phyloP scores from a whole-genome alignment of 2,888 invertebrate genomes.

The Pterostichus niger region DNA sequence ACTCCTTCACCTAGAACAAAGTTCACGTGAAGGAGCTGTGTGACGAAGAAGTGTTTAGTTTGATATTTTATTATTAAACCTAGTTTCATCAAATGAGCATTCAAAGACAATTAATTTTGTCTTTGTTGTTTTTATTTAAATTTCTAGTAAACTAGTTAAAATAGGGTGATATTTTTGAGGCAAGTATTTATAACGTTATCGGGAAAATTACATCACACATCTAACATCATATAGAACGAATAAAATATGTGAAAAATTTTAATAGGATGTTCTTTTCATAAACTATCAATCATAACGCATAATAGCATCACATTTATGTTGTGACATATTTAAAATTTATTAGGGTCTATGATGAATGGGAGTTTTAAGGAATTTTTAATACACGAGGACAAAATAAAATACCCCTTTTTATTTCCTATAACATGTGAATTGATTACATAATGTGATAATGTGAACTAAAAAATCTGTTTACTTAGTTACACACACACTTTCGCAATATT shows the following conservation, averaged over 20 bases:
- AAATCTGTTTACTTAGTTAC: slow-evolving; percentile 45
- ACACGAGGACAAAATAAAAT: slow-evolving; percentile 46
- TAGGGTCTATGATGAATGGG: slow-evolving; percentile 61
- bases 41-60: too few species aligned
- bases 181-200: neutral
- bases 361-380: slow-evolving; percentile 59
- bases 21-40: too few species aligned
- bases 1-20: too few species aligned
- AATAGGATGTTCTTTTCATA: slow-evolving; percentile 48
- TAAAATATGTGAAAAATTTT: slow-evolving; percentile 50
- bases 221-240: slow-evolving; percentile 1
- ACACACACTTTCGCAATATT: slow-evolving; percentile 9
- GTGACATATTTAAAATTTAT: slow-evolving; percentile 64
- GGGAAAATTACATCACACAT: slow-evolving; percentile 4
- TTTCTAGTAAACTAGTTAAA: too few species aligned
- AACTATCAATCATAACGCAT: slow-evolving; percentile 58
- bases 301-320: slow-evolving; percentile 48
- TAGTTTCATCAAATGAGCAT: too few species aligned
- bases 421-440: slow-evolving; percentile 47
- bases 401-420: slow-evolving; percentile 33
- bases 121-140: too few species aligned
- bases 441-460: slow-evolving; percentile 47
- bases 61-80: too few species aligned
- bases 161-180: too few species aligned
- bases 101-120: too few species aligned